Base-by-base conservation (phyloP, 2,888 invertebrate genomes). In the Psylliodes chrysocephalus region DNA sequence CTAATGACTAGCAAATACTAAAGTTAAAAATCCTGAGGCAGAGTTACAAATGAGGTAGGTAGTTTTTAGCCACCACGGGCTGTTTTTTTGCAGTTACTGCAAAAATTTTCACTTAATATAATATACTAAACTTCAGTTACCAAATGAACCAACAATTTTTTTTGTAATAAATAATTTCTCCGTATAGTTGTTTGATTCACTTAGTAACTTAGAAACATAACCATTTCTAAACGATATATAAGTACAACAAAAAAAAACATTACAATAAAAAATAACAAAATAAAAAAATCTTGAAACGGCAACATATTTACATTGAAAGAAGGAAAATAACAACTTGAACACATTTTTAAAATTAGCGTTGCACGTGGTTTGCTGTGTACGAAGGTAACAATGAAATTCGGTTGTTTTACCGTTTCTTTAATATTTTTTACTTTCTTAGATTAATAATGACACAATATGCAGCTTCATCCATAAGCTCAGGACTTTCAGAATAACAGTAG, bases 1-100 rank as follows among this genome's bases (percentile, higher is more conserved):
- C 76, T 77, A 77, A 76, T 78, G 78, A 78, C 78, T 78, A 78
- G 78, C 65, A 73, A 73, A 75, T 71, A 72, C 67, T 72, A 70
- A 68, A 71, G 15, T 40, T 40, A 44, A 67, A 71, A 68, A 75
- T 73, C 70, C 69, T 76, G 75, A 76, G 76, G 76, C 73, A 75
- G 75, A 76, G 70, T 75, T 74, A 67, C 71, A 60, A 60, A 61
- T 74, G 73, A 74, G 73, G 73, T 74, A 74, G 73, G 71, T 72
- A 74, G 73, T 69, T 71, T 69, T 35, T 46, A 60, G 68, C 68
- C 70, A 53, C 54, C 40, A 2, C 33, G 55, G 67, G 63, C 63
- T 57, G 33, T 38, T 55, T 40, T n/a, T 46, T 56, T 56, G 63
- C 57, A 67, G 54, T 61, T 61, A 33, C 60, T 60, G 60, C 57